A percentile compares a stretch with the other conserved stretches of the same genome.
These are phyloP conservation scores for Masticophis lateralis DNA, from an alignment of 2,797 vertebrate species.

Conservation along the genomic window DNA sequence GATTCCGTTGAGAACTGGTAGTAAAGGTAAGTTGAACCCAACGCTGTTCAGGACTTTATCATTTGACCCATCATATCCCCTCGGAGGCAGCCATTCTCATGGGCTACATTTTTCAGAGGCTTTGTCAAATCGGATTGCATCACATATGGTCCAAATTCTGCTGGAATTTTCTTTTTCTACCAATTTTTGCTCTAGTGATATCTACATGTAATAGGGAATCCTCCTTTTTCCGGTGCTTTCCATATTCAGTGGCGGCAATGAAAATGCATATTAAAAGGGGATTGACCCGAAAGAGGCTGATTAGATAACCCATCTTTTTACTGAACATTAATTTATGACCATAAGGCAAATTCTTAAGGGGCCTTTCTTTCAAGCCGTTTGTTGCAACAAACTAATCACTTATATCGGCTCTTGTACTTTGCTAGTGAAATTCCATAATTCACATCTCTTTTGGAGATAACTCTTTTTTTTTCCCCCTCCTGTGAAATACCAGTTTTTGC, in stretches of 20 bases:
- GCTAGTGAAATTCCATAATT: slow-evolving; percentile 68
- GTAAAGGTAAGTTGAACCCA: too few relatives aligned
- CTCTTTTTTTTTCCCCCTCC: slow-evolving; percentile 24
- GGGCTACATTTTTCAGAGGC: background rate
- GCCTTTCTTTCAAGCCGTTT: slow-evolving; percentile 57
- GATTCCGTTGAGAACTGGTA: too few relatives aligned
- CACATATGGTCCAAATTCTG: background rate
- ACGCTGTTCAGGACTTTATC: too few relatives aligned
- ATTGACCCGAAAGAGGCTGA: slow-evolving; percentile 55
- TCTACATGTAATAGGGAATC: slow-evolving; percentile 36
- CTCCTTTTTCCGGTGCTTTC: slow-evolving; percentile 8
- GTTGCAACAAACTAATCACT: slow-evolving; percentile 58
- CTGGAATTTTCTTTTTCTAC: background rate
- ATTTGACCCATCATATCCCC: background rate
- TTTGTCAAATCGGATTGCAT: too few relatives aligned
- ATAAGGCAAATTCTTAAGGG: slow-evolving; percentile 65
- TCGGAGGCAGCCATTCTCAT: background rate
- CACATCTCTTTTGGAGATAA: slow-evolving; percentile 53
- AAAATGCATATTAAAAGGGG: slow-evolving; percentile 58
- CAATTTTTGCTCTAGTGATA: slow-evolving; percentile 10
- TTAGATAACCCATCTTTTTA: slow-evolving; percentile 56
- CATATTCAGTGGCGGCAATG: slow-evolving; percentile 45
- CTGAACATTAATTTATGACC: slow-evolving; percentile 68
- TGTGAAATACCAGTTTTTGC: slow-evolving; percentile 46
- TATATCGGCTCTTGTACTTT: slow-evolving; percentile 57